Percentiles rank a stretch among this genome's conserved stretches.
These are phyloP conservation scores for Hapalemur alaotrensis DNA, from an alignment of 2,797 vertebrate genomes.

Conservation along the genomic window DNA sequence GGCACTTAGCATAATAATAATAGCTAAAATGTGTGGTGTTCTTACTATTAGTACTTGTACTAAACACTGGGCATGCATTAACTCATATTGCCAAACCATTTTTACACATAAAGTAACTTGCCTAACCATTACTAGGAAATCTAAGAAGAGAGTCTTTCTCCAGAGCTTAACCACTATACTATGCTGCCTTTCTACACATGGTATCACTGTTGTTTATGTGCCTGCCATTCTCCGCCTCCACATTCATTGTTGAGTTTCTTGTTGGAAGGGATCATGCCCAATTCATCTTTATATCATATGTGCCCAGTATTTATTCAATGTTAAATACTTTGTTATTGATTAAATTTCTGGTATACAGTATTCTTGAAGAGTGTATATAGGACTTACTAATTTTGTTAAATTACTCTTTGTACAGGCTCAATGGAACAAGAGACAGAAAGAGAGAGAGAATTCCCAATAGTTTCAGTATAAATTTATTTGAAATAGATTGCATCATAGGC, in stretches of 20 bases:
- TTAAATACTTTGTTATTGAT: not conserved
- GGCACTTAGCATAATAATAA: not conserved
- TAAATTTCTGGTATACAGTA: not conserved
- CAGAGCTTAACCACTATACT: not conserved
- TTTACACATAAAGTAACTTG: not conserved
- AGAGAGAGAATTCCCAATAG: not conserved
- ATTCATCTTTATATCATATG: not conserved
- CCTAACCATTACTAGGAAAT: not conserved
- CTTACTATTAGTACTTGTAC: not conserved
- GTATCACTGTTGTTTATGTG: not conserved
- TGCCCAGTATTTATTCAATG: not conserved
- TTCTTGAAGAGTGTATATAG: not conserved
- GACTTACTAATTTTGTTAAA: not conserved
- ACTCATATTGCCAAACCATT: not conserved
- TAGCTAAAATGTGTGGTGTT: not conserved
- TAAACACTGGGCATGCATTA: not conserved
- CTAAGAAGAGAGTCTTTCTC: not conserved
- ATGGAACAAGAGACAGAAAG: not conserved
- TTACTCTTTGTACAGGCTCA: not conserved
- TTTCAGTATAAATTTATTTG: not conserved
- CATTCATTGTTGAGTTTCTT: not conserved
- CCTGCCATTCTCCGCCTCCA: accelerated
- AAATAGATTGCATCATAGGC: not conserved
- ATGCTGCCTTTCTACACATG: not conserved
- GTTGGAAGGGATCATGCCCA: not conserved